A percentile compares a stretch with the other conserved stretches of the same genome.
These are phyloP conservation scores for Mastomys natalensis DNA, from an alignment of 2,113 vertebrate species.

Conservation along the genomic window DNA sequence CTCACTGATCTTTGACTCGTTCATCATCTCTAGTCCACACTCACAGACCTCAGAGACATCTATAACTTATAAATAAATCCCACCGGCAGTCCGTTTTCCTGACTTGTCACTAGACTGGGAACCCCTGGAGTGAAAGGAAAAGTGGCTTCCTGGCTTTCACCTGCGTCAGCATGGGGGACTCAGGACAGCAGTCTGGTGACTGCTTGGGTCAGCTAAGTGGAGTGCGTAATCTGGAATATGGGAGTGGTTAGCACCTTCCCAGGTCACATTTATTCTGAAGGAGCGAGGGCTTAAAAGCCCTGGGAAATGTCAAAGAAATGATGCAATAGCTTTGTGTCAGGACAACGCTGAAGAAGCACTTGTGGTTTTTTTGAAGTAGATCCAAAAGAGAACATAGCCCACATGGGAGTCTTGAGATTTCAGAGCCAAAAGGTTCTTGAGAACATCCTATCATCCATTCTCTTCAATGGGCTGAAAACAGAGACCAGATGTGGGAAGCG, in stretches of 20 bases:
- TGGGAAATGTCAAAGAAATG: constrained; percentile 10
- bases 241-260: background rate
- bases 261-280: background rate
- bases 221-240: background rate
- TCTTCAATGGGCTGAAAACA: background rate
- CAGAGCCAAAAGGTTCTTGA: background rate
- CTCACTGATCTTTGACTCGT: background rate
- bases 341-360: background rate
- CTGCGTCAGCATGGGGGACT: background rate
- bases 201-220: background rate
- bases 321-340: background rate
- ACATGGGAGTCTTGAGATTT: background rate
- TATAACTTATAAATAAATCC: background rate
- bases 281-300: background rate
- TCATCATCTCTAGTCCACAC: background rate
- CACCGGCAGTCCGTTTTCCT: background rate
- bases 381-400: background rate
- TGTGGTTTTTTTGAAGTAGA: background rate
- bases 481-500: background rate
- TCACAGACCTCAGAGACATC: background rate
- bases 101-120: background rate
- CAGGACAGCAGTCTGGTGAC: background rate
- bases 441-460: background rate
- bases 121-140: background rate
- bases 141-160: background rate